A percentile compares a stretch with the other conserved stretches of the same genome.
Evolutionary conservation across 1,140 invertebrate genomes (phyloP).

Genomic region (Solen grandis): DNA sequence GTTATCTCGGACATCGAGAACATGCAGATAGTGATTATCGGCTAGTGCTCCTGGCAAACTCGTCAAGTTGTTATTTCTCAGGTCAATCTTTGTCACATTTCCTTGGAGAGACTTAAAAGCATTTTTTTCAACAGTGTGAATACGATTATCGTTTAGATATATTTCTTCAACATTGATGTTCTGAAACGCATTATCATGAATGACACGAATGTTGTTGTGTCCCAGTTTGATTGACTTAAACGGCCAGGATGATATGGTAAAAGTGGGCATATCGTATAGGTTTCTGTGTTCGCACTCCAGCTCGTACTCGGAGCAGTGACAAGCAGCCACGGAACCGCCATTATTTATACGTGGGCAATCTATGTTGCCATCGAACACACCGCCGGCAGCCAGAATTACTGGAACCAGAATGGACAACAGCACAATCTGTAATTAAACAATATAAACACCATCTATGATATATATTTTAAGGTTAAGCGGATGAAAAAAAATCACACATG

Average conservation of each 20-base stretch:
- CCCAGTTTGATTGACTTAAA: conserved; percentile 18
- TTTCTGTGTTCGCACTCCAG: too few species aligned
- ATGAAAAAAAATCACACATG: too few species aligned
- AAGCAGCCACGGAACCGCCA: too few species aligned
- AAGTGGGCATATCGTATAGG: too few species aligned
- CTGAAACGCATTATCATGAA: background rate
- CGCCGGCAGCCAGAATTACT: too few species aligned
- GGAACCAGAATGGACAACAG: too few species aligned
- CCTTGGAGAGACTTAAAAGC: conserved; percentile 11
- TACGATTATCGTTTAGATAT: background rate
- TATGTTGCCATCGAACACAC: too few species aligned
- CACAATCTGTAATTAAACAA: too few species aligned
- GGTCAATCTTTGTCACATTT: conserved; percentile 21
- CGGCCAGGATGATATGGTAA: conserved; percentile 2
- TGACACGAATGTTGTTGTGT: background rate
- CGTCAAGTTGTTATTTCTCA: conserved; percentile 1
- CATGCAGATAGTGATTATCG: background rate
- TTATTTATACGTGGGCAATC: too few species aligned
- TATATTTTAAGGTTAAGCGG: too few species aligned
- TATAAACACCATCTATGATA: too few species aligned
- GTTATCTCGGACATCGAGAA: conserved; percentile 29
- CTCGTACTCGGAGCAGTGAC: too few species aligned
- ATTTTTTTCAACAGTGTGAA: background rate
- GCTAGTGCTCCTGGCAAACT: background rate
- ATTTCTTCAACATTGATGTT: conserved; percentile 40